Base-by-base conservation (phyloP, 2,113 vertebrate genomes). In the Spizaetus ornatus region DNA sequence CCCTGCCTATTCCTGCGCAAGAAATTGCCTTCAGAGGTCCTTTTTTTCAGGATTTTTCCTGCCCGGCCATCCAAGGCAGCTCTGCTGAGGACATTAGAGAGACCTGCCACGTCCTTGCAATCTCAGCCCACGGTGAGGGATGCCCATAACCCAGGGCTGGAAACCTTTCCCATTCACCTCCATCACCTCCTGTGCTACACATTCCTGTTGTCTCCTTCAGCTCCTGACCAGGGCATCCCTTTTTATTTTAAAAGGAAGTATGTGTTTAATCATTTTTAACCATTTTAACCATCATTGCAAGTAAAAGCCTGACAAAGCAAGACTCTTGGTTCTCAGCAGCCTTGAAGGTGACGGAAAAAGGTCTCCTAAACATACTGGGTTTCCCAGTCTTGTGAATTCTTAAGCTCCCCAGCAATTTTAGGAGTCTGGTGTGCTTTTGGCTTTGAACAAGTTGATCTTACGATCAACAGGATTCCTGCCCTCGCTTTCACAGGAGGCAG, bases 401-500 rank as follows among this genome's bases (percentile, higher is more conserved):
- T 36, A 23, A 45, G 53, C 5, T 86, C 25, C 25, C n/a, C 62
- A 43, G 15, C 18, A 69, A 11, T 63, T 78, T 81, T 27, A 58
- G 58, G 48, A 72, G 31, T 7, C 36, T 43, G 43, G 8, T 2
- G 3, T n/a, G 34, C 66, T 72, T 85, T 65, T 36, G 88, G 43
- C 55, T 90, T 77, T 58, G 74, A 73, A 32, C 3, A 50, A 53
- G 48, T 22, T 2, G 2, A 53, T 62, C 62, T 63, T n/a, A 14
- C 1, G 25, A 82, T 13, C 25, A 16, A 7, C 17, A 78, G 32
- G 47, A 71, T 47, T 48, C 36, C 63, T 36, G 31, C 11, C 31
- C 53, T 36, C 0, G 0, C 42, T 66, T n/a, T 71, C 47, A 11
- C 0, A 0, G 47, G 45, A 76, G 42, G 20, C 53, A 56, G 53